A percentile compares a stretch with the other conserved stretches of the same genome.
Conservation (phyloP, 2,113 vertebrate genomes). For the Muscicapa adusta region DNA sequence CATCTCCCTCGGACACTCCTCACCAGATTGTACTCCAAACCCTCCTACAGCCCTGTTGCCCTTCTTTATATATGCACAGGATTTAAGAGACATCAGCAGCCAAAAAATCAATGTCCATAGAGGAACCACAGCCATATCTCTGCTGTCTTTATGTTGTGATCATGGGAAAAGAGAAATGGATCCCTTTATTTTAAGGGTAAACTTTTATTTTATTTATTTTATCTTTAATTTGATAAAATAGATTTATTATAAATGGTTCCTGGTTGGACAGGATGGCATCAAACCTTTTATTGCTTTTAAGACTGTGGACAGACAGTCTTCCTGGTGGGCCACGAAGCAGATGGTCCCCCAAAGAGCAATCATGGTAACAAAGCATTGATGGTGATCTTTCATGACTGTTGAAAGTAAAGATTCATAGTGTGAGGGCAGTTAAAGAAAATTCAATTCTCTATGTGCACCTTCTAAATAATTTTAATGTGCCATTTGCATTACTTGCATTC, state of each 20-base stretch:
- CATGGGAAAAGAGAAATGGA: neutral
- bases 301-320: neutral
- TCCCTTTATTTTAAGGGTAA: neutral
- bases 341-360: neutral
- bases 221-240: neutral
- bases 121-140: neutral
- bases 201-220: neutral
- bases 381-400: neutral
- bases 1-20: neutral
- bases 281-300: neutral
- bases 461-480: neutral
- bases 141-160: accelerated
- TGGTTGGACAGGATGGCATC: neutral
- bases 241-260: neutral
- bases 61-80: neutral
- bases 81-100: neutral
- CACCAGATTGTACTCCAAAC: neutral
- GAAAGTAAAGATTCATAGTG: neutral
- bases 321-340: accelerated
- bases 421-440: neutral
- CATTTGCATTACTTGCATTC: neutral
- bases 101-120: neutral
- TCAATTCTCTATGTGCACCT: neutral
- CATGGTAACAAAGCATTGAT: accelerated
- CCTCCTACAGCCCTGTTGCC: neutral